A percentile compares a stretch with the other conserved stretches of the same genome.
phyloP scores from a whole-genome alignment of 2,888 invertebrate species.

The Caenorhabditis doughertyi region DNA sequence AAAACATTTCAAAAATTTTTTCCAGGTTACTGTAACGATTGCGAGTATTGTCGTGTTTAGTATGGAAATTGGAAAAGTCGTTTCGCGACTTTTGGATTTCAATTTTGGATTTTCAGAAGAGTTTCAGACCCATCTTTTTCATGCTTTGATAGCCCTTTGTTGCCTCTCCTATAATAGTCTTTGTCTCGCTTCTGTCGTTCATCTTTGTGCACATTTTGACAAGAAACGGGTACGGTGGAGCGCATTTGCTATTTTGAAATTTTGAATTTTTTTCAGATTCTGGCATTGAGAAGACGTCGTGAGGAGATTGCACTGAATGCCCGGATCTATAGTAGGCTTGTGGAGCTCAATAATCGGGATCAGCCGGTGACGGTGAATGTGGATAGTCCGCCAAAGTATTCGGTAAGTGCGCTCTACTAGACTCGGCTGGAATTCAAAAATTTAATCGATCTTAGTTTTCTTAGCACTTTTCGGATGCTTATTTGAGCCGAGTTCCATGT shows the following conservation, averaged over 20 bases:
- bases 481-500: too few relatives aligned
- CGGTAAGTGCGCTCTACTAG: too few relatives aligned
- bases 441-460: too few relatives aligned
- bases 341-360: conserved; percentile 25
- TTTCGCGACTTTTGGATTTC: neutral
- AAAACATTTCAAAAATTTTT: neutral
- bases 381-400: conserved; percentile 60
- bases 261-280: neutral
- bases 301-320: conserved; percentile 36
- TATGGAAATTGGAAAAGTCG: neutral
- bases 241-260: neutral
- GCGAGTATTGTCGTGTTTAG: conserved; percentile 2
- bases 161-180: conserved; percentile 35
- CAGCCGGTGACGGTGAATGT: conserved; percentile 27
- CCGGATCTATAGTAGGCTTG: conserved; percentile 39
- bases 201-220: conserved; percentile 42
- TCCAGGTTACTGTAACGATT: conserved; percentile 17
- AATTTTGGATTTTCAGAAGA: neutral
- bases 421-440: too few relatives aligned
- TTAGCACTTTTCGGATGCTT: too few relatives aligned
- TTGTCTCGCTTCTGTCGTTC: conserved; percentile 21
- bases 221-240: conserved; percentile 14
- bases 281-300: conserved; percentile 21
- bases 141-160: neutral
- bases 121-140: neutral